A percentile compares a stretch with the other conserved stretches of the same genome.
These are phyloP conservation scores for Indicator indicator DNA, from an alignment of 2,113 vertebrate species.

Conservation along the genomic window DNA sequence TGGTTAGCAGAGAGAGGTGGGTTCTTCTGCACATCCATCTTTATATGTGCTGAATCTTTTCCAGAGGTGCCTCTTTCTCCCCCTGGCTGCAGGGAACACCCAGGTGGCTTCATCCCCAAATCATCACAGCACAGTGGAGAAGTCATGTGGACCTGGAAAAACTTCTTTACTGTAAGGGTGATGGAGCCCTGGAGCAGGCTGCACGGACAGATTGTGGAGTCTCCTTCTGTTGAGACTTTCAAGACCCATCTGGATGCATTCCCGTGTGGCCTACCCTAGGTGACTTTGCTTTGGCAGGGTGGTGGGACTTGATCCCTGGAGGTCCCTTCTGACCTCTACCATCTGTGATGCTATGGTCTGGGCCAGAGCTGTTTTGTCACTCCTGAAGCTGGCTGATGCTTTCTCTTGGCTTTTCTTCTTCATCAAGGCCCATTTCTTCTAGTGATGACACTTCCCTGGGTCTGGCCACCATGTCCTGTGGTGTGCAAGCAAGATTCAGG, in stretches of 20 bases:
- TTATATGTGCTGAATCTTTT: neutral
- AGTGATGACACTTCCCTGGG: neutral
- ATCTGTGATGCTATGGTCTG: neutral
- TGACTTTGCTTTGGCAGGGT: no score
- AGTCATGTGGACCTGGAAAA: fast-evolving
- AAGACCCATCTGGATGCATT: no score
- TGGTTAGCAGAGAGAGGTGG: neutral
- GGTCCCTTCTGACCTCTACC: no score
- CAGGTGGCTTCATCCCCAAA: neutral
- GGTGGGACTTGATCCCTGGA: no score
- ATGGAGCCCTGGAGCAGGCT: no score
- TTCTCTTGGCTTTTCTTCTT: neutral
- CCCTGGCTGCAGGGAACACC: neutral
- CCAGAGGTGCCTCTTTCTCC: neutral
- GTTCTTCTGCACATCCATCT: neutral
- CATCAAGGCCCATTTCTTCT: neutral
- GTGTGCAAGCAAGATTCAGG: neutral
- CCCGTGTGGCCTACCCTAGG: no score
- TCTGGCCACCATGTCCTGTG: neutral
- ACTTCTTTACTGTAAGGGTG: no score
- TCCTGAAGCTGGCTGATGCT: neutral
- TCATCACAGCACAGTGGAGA: neutral
- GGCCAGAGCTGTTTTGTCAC: neutral
- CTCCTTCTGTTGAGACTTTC: no score
- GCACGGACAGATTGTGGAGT: no score